phyloP scores from a whole-genome alignment of 2,113 vertebrate species.

The Varanus salvator region DNA sequence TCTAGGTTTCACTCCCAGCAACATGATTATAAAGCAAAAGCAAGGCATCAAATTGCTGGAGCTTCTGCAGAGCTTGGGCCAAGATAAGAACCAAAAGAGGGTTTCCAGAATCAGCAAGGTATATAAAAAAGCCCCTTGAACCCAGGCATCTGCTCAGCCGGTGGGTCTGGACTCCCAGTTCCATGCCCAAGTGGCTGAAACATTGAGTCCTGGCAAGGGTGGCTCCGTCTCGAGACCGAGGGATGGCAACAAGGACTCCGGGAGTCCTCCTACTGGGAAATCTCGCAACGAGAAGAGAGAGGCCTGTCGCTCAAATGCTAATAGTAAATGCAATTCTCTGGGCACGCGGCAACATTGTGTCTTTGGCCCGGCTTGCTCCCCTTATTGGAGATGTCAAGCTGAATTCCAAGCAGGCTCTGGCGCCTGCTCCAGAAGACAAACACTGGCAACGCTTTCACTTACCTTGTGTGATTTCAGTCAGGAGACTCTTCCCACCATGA shows the following conservation, averaged over 20 bases:
- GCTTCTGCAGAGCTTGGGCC: constrained; percentile 58
- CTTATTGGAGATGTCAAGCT: neutral
- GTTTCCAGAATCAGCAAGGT: constrained; percentile 12
- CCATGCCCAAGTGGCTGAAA: constrained; percentile 66
- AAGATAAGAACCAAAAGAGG: constrained; percentile 35
- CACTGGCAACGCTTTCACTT: neutral
- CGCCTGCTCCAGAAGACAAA: neutral
- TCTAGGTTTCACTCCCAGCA: neutral
- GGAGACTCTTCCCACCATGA: constrained; percentile 48
- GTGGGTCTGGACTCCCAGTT: constrained; percentile 49
- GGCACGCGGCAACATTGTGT: neutral
- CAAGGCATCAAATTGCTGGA: constrained; percentile 62
- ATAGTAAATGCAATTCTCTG: no score
- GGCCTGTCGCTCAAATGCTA: fast-evolving
- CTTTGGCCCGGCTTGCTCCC: neutral
- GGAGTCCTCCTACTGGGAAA: constrained; percentile 60
- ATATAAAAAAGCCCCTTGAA: constrained; percentile 63
- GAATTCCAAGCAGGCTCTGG: neutral
- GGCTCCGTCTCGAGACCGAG: constrained; percentile 66
- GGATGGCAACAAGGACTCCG: constrained; percentile 53
- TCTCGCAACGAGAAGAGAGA: constrained; percentile 25
- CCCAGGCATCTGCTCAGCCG: constrained; percentile 52
- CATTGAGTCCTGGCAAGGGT: constrained; percentile 49
- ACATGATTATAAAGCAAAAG: constrained; percentile 69
- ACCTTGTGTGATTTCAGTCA: constrained; percentile 49